Conservation (phyloP, 2,113 vertebrate species). For the Parotia lawesii region DNA sequence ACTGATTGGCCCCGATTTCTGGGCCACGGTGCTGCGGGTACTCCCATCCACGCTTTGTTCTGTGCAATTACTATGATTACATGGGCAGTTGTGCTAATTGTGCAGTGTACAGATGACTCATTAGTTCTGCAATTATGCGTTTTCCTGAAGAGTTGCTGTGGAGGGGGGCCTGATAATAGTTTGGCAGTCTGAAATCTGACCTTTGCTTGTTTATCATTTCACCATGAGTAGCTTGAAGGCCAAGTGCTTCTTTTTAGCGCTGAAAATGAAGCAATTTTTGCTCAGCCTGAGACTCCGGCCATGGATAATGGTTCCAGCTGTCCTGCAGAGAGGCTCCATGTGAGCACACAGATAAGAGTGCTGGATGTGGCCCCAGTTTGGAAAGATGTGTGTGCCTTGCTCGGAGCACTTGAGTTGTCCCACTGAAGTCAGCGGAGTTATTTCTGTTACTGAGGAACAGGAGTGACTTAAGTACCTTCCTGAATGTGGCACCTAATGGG, state of each 20-base stretch:
- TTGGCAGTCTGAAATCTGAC: constrained; percentile 15
- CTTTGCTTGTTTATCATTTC: constrained; percentile 4
- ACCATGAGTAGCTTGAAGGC: background rate
- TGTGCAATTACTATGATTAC: background rate
- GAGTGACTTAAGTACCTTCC: background rate
- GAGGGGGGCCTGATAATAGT: background rate
- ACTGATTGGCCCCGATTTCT: background rate
- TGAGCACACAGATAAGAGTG: background rate
- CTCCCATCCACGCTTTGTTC: background rate
- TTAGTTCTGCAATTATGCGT: constrained; percentile 12
- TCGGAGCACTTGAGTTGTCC: background rate
- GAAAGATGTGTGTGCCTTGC: background rate
- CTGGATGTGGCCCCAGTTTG: background rate
- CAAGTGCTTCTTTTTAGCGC: background rate
- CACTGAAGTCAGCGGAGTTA: background rate
- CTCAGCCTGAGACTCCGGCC: background rate
- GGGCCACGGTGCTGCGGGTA: background rate
- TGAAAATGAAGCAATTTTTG: background rate
- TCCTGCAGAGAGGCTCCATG: background rate
- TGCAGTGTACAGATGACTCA: background rate
- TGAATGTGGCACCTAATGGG: background rate
- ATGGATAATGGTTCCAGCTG: background rate
- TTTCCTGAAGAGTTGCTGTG: constrained; percentile 1
- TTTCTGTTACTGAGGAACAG: background rate
- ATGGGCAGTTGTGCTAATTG: constrained; percentile 5